A percentile compares a stretch with the other conserved stretches of the same genome.
Evolutionary conservation across 2,113 vertebrate species (phyloP).

Genomic region (Anolis carolinensis): DNA sequence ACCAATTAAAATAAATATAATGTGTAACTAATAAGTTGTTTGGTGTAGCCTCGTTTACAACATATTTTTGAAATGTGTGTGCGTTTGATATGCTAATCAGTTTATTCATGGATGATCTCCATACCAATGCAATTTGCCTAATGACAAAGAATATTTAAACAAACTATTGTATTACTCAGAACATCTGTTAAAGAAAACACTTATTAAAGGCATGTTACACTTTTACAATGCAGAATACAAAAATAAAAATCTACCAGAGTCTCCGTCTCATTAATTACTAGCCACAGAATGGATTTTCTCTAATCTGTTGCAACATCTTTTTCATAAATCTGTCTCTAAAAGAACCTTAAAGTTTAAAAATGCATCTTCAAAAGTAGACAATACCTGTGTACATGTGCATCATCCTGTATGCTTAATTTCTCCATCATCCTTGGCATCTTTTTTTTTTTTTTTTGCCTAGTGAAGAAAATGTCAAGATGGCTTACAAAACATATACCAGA

Average conservation of each 20-base stretch:
- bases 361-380: conserved; percentile 17
- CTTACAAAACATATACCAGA: background rate
- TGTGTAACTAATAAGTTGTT: conserved; percentile 12
- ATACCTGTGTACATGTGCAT: background rate
- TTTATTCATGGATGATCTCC: conserved; percentile 38
- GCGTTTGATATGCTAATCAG: conserved; percentile 59
- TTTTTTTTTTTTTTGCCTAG: accelerated
- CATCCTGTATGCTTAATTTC: conserved; percentile 19
- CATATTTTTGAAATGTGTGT: conserved; percentile 12
- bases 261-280: conserved; percentile 29
- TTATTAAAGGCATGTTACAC: conserved; percentile 8
- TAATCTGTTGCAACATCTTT: conserved; percentile 38
- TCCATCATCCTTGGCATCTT: background rate
- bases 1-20: conserved; percentile 12
- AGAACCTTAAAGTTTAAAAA: conserved; percentile 35
- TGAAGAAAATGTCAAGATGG: conserved; percentile 6
- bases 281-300: conserved; percentile 46
- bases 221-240: conserved; percentile 49
- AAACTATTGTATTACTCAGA: conserved; percentile 42
- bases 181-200: conserved; percentile 44
- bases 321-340: conserved; percentile 42
- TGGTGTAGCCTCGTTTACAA: conserved; percentile 22
- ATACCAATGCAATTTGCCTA: conserved; percentile 55
- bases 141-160: conserved; percentile 46
- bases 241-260: conserved; percentile 29